Base-by-base conservation (phyloP, 2,113 vertebrate species). In the Phainopepla nitens region DNA sequence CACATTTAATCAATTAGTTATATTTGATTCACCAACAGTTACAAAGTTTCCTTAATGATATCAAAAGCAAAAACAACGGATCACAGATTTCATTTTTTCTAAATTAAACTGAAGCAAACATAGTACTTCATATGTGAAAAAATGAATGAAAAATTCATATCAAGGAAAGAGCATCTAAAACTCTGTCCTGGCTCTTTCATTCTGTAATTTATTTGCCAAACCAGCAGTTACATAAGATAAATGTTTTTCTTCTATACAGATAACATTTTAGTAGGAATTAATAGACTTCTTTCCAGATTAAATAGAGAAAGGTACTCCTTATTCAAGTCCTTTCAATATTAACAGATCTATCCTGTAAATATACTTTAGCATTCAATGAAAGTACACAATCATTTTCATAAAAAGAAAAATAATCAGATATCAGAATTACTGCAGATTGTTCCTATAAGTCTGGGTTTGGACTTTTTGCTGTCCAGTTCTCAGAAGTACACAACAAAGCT, bases 1-100 rank as follows among this genome's bases (percentile, higher is more conserved):
- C 39, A 36, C 81, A 94, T 92, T 96, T 97, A 97, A 97, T 97
- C 96, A 95, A 94, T 97, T 97, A 94, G 25, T 53, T 87, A 95
- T 93, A 91, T 96, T 94, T 90, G 88, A 96, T 96, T 95, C 82
- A 92, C 39, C 50, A 91, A 28, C 57, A 82, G 66, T 93, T 95
- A 80, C 90, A 92, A 96, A 96, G 50, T 90, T 94, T 92, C 61
- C 75, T 64, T 95, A 89, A 85, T 94, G 27, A 82, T 72, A 91
- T 33, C 73, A 90, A 97, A 96, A 91, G 10, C 61, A 87, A 57
- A 96, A 97, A 91, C 72, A 96, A 89, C 77, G 61, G 65, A 69
- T 79, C 57, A 86, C 68, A 81, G 61, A 92, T 80, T 75, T 84
- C 8, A 29, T 50, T 86, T 82, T 91, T 97, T 90, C 45, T 66